Evolutionary conservation across 2,113 vertebrate genomes (phyloP).

Genomic region (Catharus fuscescens): DNA sequence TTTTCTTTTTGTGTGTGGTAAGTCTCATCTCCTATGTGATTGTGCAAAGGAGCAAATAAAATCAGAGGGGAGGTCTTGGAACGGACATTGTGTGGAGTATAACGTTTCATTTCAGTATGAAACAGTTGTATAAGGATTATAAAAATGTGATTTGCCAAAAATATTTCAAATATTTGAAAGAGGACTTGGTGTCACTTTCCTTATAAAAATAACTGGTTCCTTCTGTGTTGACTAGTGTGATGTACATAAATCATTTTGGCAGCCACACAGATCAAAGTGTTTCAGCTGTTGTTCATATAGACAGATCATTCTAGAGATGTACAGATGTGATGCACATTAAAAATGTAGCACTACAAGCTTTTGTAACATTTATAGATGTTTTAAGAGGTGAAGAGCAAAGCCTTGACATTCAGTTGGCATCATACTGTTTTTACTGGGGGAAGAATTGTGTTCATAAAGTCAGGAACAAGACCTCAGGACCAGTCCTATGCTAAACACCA

Average conservation of each 20-base stretch:
- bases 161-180: constrained; percentile 61
- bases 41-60: constrained; percentile 38
- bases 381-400: constrained; percentile 54
- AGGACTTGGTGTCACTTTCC: constrained; percentile 54
- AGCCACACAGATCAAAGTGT: not conserved
- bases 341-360: constrained; percentile 30
- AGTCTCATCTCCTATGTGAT: not conserved
- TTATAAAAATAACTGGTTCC: constrained; percentile 62
- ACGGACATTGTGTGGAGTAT: not conserved
- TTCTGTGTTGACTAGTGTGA: constrained; percentile 45
- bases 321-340: constrained; percentile 52
- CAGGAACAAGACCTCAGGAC: constrained; percentile 11
- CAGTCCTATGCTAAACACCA: not conserved
- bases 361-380: constrained; percentile 4
- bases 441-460: not conserved
- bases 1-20: not conserved
- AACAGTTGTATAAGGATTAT: constrained; percentile 42
- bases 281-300: constrained; percentile 63
- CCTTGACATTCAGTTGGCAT: not conserved
- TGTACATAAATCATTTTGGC: constrained; percentile 21
- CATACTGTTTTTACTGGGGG: not conserved
- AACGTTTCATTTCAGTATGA: not conserved
- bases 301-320: not conserved
- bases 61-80: not conserved
- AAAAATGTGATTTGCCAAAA: constrained; percentile 54